Conservation (phyloP, 2,888 invertebrate genomes). For the Brassicogethes aeneus region DNA sequence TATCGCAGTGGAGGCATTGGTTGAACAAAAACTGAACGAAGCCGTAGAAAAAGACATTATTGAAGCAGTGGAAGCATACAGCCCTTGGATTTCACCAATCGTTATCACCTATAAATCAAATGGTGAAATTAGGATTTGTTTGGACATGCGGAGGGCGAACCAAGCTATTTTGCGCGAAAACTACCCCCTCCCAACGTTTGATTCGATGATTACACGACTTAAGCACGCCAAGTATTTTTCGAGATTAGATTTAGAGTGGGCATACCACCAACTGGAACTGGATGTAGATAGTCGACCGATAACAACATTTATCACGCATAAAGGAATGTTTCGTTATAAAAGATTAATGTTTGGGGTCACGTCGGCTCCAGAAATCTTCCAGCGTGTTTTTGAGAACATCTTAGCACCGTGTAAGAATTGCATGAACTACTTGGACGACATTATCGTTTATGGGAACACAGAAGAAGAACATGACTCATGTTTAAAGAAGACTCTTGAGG, state of each 20-base stretch:
- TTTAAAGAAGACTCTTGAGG: too few relatives aligned
- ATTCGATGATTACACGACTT: background rate
- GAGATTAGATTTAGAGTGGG: constrained; percentile 5
- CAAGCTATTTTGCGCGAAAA: constrained; percentile 5
- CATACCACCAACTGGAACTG: too few relatives aligned
- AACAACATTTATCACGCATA: constrained; percentile 7
- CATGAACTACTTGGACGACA: background rate
- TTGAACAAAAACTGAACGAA: constrained; percentile 10
- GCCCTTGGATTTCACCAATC: constrained; percentile 25
- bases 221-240: constrained; percentile 5
- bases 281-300: constrained; percentile 4
- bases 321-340: constrained; percentile 5
- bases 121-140: constrained; percentile 22
- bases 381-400: background rate
- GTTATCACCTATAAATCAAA: constrained; percentile 23
- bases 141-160: constrained; percentile 26
- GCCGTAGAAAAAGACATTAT: constrained; percentile 19
- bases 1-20: constrained; percentile 9
- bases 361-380: background rate
- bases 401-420: background rate
- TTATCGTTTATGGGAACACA: too few relatives aligned
- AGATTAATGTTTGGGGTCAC: constrained; percentile 3
- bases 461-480: too few relatives aligned
- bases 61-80: constrained; percentile 21
- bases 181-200: background rate